phyloP scores from a whole-genome alignment of 2,888 invertebrate species.

The Eugnorisma glareosa region DNA sequence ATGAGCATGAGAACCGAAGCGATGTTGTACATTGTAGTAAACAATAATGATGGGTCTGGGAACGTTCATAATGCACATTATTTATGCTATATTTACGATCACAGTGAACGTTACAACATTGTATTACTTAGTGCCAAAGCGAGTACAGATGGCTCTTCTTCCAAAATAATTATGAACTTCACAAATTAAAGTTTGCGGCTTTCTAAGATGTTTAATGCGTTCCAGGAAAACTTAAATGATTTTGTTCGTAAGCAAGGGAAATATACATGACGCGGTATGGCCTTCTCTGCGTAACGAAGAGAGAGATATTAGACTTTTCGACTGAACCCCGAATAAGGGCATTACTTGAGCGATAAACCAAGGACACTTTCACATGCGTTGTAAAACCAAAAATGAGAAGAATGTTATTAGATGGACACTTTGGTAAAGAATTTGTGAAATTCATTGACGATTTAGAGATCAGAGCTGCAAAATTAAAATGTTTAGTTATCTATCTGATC shows the following conservation, averaged over 20 bases:
- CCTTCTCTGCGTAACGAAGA: slow-evolving; percentile 16
- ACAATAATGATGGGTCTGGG: slow-evolving; percentile 31
- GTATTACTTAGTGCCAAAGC: slow-evolving; percentile 7
- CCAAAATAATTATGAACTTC: neutral
- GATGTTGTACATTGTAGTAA: slow-evolving; percentile 17
- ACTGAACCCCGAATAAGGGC: neutral
- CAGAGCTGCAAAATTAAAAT: slow-evolving; percentile 31
- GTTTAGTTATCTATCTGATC: slow-evolving; percentile 37
- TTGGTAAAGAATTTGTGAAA: slow-evolving; percentile 33
- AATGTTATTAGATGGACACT: neutral
- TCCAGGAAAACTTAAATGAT: slow-evolving; percentile 24
- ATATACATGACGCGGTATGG: neutral
- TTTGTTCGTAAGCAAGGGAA: neutral
- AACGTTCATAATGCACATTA: slow-evolving; percentile 32
- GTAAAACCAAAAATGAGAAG: neutral
- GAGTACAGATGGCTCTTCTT: neutral
- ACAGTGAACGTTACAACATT: slow-evolving; percentile 23
- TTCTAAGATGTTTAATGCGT: slow-evolving; percentile 1
- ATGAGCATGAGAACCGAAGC: slow-evolving; percentile 50
- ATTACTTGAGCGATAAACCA: slow-evolving; percentile 11
- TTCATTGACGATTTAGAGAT: slow-evolving; percentile 11
- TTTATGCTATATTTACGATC: slow-evolving; percentile 34
- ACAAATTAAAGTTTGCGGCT: slow-evolving; percentile 10
- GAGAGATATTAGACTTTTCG: neutral
- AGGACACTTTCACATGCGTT: neutral